Evolutionary conservation across 2,113 vertebrate species (phyloP), one percentile per base, ranked within the genome.

Genomic region (Hippopotamus amphibius): DNA sequence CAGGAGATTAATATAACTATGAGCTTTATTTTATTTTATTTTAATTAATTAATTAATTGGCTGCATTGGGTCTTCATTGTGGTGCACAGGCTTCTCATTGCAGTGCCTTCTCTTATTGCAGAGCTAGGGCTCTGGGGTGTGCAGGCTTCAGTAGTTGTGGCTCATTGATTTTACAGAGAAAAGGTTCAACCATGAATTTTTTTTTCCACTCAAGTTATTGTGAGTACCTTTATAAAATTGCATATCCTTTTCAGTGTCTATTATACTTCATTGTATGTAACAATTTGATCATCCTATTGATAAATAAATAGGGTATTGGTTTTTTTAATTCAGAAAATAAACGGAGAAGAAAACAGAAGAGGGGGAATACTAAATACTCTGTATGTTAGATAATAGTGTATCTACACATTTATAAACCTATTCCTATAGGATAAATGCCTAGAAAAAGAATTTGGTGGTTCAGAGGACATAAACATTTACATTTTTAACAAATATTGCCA

Each of bases 311-410:
- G 55, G 74, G 15, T 33, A 69, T 90, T 76, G 2, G 8, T 43
- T 53, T 74, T 74, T 94, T 94, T 76, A 15, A 53, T n/a, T n/a
- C 46, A 92, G 76, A 82, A 94, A 81, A 86, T 57, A 61, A 83
- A 68, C 59, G n/a, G 22, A 15, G 1, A 2, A 93, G 21, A 71
- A 87, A 22, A 30, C 12, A 59, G 28, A 28, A 14, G 26, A 13
- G 2, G 48, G 12, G 33, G 21, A 41, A 53, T 22, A 68, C 28
- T 94, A 33, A 61, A 22, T 91, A n/a, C 14, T 55, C 2, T 72
- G 41, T 88, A 3, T 69, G 8, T 90, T 59, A 71, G 65, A 37
- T 74, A 65, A 21, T 90, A 10, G 66, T 63, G 21, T 93, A n/a
- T 57, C 24, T 76, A 7, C 22, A 28, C 4, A 61, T 85, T 94